Evolutionary conservation across 2,888 invertebrate species (phyloP), one percentile per base, ranked within the genome.

Genomic region (Oligia fasciuncula): DNA sequence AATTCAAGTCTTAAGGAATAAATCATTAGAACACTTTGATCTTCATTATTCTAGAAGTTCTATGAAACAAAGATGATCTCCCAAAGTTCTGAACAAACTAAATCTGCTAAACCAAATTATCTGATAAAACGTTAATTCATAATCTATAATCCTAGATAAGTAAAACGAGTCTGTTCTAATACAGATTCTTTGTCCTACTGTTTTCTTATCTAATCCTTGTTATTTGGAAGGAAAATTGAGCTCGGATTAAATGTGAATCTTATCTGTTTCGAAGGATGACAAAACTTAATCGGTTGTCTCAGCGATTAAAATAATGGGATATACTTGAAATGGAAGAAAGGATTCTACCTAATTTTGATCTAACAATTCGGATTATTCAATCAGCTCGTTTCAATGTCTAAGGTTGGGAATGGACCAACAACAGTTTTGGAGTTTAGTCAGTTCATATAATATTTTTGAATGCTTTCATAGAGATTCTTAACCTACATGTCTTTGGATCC

Each of bases 121-220:
- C 90, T 86, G 90, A 86, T 87, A 89, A 83, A 88, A 85, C 75
- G 73, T 85, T 85, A 88, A 89, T 87, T 90, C 81, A 85, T 82
- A 88, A 88, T 90, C 90, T 90, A 83, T 86, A 85, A 87, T 89
- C 85, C 85, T 75, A 88, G 87, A 85, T 90, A 85, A 89, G 79
- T 79, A 81, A 78, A 88, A 86, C 46, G 82, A 85, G 76, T 83
- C 73, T 79, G 72, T 76, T 71, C 76, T 85, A 88, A 89, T 86
- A 76, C 84, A 72, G 46, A 88, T 85, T 88, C 90, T 88, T 90
- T 90, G 89, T 87, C 82, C 84, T 81, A 80, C 82, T 80, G 90
- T 76, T 81, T 87, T 85, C 82, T 90, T 86, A 90, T 86, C 90
- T 86, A 87, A 90, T 85, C 81, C 87, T 74, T 80, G 81, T 85